Base-by-base conservation (phyloP, 2,888 invertebrate genomes). In the Tetrapedia diversipes region DNA sequence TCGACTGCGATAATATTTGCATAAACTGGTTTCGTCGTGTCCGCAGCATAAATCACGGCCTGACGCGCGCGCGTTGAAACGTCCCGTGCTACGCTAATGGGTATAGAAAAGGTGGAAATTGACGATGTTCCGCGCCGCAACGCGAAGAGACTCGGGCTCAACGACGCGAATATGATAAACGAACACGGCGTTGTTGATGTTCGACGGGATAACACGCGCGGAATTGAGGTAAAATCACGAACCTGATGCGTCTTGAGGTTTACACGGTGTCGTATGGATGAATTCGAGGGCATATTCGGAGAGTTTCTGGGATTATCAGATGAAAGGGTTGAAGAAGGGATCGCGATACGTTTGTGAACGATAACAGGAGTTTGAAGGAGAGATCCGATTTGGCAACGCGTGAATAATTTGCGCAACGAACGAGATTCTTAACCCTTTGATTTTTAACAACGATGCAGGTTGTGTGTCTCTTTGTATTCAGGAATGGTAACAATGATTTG, bases 1-100 rank as follows among this genome's bases (percentile, higher is more conserved):
- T 89, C 87, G 82, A 85, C 86, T 85, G 87, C 88, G 87, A 89
- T 90, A 88, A 89, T 88, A 89, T 90, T 90, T 89, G 86, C 89
- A 89, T 90, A 89, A 89, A 88, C 88, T 84, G 84, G 81, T 85
- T 87, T 85, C 85, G 77, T 80, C 75, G 82, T 84, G 78, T 82
- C 83, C 75, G 77, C 61, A 72, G 75, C 80, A 85, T 88, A 86
- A 88, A 88, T 87, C 88, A 87, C 79, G 63, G 54, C 45, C 69
- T 51, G 76, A 74, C 77, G 80, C 79, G 77, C 77, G 80, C 79
- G 77, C 73, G 80, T 74, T 57, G 77, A 77, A 60, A 71, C 69
- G 51, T 43, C 57, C 37, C 27, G 1, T 6, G 11, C n/a, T 61
- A 16, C 43, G 43, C 32, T 45, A 69, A 72, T 63, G 43, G 61